Evolutionary conservation across 2,888 invertebrate genomes (phyloP), one percentile per base, ranked within the genome.

Genomic region (Synanthedon andrenaeformis): DNA sequence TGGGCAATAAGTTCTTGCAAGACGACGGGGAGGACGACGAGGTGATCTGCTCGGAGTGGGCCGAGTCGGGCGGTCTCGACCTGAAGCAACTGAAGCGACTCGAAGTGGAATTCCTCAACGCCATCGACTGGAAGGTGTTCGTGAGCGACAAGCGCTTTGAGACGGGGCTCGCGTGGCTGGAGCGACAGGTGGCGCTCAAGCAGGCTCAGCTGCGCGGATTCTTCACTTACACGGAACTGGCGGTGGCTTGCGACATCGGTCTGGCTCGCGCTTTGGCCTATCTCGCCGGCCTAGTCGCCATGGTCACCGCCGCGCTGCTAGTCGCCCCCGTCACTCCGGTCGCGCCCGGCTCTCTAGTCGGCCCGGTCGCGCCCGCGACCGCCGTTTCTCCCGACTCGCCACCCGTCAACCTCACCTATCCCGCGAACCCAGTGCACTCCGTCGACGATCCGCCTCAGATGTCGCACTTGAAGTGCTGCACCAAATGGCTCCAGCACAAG

Each of bases 1-100:
- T 98, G 66, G 97, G 98, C 54, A 97, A 96, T 68, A 99, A 99
- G 88, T 98, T 96, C 81, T 87, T 97, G 63, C 95, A 97, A 80
- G 97, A 97, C 69, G 94, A 96, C 68, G 97, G 96, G 48, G 95
- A 96, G 72, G 94, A 95, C 59, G 97, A 97, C 71, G 96, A 96
- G 77, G 95, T 96, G 59, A 92, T 94, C 72, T 93, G 96, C 72
- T 92, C 93, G 55, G 96, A 97, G 82, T 99, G 98, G 98, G 97
- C 98, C 12, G 90, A 91, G 57, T 94, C 96, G 49, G 95, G 94
- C 12, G 92, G 93, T 56, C 82, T 97, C 62, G 90, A 92, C 56
- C 88, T 96, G 62, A 89, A 91, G 57, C 87, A 92, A 64, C 89
- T 99, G 54, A 96, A 96, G 75, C 87, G 91, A 72, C 85, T 97